Conservation (phyloP, 1,140 invertebrate species). For the Archegozetes longisetosus region DNA sequence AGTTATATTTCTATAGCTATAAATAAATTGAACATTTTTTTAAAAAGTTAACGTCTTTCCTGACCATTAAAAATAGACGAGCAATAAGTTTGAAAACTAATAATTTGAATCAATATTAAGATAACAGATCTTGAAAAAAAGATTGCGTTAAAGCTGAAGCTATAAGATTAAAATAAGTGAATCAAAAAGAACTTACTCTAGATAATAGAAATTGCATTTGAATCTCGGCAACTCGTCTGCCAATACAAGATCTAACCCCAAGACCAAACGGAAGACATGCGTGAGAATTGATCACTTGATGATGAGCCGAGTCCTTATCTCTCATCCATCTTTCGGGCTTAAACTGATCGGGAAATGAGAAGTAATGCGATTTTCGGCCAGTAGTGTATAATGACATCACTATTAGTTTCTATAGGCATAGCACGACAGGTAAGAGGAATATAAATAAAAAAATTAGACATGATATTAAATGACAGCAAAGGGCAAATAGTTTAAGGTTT, state of each 20-base stretch:
- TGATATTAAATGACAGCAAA: slow-evolving; percentile 8
- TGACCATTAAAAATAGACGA: too few relatives aligned
- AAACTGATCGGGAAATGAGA: slow-evolving; percentile 48
- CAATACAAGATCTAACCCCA: slow-evolving; percentile 61
- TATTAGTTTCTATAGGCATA: slow-evolving; percentile 45
- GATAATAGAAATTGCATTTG: slow-evolving; percentile 48
- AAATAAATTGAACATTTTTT: too few relatives aligned
- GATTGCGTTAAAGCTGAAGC: too few relatives aligned
- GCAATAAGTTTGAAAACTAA: too few relatives aligned
- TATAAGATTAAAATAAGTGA: neutral
- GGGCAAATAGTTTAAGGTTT: neutral
- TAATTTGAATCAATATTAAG: too few relatives aligned
- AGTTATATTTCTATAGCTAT: too few relatives aligned
- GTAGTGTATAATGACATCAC: slow-evolving; percentile 64
- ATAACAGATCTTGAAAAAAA: too few relatives aligned
- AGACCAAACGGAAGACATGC: slow-evolving; percentile 67
- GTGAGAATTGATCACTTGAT: slow-evolving; percentile 37
- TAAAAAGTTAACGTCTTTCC: too few relatives aligned
- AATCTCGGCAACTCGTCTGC: slow-evolving; percentile 53
- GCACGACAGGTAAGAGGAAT: neutral
- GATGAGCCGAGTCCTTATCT: slow-evolving; percentile 22
- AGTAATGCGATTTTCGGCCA: slow-evolving; percentile 49
- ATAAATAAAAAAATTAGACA: slow-evolving; percentile 7
- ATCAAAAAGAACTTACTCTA: slow-evolving; percentile 12
- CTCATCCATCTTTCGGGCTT: slow-evolving; percentile 54